Conservation (phyloP, 2,797 vertebrate genomes). For the Anisognathus igniventris region DNA sequence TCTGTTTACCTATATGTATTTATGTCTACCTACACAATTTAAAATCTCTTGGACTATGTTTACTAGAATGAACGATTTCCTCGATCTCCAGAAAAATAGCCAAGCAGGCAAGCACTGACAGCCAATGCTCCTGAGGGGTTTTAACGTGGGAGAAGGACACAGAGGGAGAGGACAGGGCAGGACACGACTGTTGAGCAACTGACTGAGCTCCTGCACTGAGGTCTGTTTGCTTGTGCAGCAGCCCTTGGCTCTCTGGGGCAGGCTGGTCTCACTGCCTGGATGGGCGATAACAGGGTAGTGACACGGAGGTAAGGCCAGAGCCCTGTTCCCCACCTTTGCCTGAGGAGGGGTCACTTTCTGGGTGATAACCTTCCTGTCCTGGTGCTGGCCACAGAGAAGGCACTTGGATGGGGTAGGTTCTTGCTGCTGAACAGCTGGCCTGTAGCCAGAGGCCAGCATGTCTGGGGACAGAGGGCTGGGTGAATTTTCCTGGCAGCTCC, state of each 20-base stretch:
- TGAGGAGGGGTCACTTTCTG: rapidly evolving
- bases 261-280: rapidly evolving
- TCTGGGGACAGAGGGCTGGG: not conserved
- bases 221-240: not conserved
- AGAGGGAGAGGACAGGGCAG: not conserved
- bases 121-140: not conserved
- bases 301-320: not conserved
- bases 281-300: rapidly evolving
- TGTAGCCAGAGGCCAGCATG: not conserved
- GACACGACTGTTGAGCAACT: rapidly evolving
- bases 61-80: not conserved
- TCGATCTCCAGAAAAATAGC: not conserved
- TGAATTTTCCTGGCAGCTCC: not conserved
- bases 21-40: not conserved
- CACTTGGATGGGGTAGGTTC: not conserved
- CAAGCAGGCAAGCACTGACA: not conserved
- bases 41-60: not conserved
- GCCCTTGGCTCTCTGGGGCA: not conserved
- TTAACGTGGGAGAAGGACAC: not conserved
- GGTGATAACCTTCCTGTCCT: not conserved
- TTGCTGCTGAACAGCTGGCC: not conserved
- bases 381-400: not conserved
- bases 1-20: not conserved
- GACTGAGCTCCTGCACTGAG: not conserved
- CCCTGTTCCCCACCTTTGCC: not conserved